phyloP scores from a whole-genome alignment of 2,888 invertebrate species.

The Ophonus ardosiacus region DNA sequence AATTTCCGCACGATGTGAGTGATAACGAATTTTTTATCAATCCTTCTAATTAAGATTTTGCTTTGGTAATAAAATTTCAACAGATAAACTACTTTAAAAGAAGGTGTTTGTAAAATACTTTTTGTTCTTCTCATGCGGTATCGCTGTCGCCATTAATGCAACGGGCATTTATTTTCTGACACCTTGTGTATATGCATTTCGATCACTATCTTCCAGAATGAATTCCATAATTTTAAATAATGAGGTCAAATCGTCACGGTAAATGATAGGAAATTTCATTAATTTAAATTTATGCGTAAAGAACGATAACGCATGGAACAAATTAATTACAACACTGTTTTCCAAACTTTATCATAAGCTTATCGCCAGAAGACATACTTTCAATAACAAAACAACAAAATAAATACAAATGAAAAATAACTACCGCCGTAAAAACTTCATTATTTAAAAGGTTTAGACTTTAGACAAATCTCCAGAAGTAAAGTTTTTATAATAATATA shows the following conservation, averaged over 20 bases:
- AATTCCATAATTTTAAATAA: neutral
- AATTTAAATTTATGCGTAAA: constrained; percentile 23
- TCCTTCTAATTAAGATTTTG: too few relatives aligned
- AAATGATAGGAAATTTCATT: constrained; percentile 9
- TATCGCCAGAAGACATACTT: neutral
- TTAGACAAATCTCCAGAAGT: neutral
- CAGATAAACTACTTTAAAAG: too few relatives aligned
- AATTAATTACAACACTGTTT: constrained; percentile 26
- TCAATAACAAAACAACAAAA: neutral
- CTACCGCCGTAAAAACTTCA: neutral
- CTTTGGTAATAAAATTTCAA: too few relatives aligned
- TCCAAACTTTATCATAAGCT: neutral
- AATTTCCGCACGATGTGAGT: too few relatives aligned
- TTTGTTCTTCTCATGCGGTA: too few relatives aligned
- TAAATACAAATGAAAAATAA: neutral
- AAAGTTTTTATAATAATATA: neutral
- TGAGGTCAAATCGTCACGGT: neutral
- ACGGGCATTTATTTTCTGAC: too few relatives aligned
- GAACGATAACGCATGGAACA: constrained; percentile 2
- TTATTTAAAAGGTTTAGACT: constrained; percentile 6
- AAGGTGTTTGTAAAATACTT: too few relatives aligned
- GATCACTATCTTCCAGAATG: too few relatives aligned
- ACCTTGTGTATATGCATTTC: too few relatives aligned
- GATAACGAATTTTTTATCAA: too few relatives aligned
- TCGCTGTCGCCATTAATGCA: too few relatives aligned